Percentiles rank a stretch among this genome's conserved stretches.
phyloP scores from a whole-genome alignment of 2,113 vertebrate species.

The Haemorhous mexicanus region DNA sequence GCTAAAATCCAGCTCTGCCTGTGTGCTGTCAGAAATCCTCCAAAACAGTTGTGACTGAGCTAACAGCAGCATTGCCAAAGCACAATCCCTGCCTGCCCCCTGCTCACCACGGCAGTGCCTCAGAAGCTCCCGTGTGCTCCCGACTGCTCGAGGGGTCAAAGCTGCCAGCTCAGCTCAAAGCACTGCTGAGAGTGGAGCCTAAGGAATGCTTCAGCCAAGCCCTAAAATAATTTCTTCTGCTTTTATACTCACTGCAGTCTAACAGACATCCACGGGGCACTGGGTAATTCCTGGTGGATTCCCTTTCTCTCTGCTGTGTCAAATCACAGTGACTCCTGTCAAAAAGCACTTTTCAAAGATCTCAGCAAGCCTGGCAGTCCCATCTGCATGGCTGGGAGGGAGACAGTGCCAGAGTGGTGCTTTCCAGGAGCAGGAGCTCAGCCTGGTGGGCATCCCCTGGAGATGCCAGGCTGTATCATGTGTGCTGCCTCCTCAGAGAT shows the following conservation, averaged over 20 bases:
- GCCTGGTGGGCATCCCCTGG: not conserved
- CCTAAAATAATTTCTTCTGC: not conserved
- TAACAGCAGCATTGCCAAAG: not conserved
- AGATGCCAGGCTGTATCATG: not conserved
- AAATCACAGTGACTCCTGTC: not conserved
- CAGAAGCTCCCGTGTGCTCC: not conserved
- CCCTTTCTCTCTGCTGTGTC: not conserved
- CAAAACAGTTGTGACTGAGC: not conserved
- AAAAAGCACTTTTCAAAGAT: not conserved
- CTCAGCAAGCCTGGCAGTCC: not conserved
- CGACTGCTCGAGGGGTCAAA: not conserved
- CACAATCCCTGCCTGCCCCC: not conserved
- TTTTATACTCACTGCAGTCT: not conserved
- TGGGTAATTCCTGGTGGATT: not conserved
- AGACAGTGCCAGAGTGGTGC: rapidly evolving
- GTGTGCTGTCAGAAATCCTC: not conserved
- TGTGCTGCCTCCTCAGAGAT: not conserved
- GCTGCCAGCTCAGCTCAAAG: not conserved
- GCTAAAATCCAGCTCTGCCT: not conserved
- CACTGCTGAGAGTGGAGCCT: not conserved
- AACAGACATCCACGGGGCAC: not conserved
- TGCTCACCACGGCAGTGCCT: not conserved
- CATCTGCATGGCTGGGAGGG: rapidly evolving
- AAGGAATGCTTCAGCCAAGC: not conserved
- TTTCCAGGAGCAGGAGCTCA: not conserved